Percentiles rank a stretch among this genome's conserved stretches.
These are phyloP conservation scores for Aporophyla nigra DNA, from an alignment of 2,888 invertebrate species.

Conservation along the genomic window DNA sequence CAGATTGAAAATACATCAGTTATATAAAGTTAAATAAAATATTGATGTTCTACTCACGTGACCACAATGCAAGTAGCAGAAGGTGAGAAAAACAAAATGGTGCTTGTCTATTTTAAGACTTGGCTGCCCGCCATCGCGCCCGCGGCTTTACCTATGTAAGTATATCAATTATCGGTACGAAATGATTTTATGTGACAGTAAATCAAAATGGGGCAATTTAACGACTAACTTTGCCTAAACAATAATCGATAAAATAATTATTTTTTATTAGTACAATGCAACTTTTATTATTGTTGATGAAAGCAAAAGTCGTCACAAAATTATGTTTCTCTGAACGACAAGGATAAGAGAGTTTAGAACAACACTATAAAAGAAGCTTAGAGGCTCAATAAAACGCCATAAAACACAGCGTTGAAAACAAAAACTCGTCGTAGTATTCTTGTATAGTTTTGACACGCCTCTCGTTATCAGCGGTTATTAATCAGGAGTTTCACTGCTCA, in stretches of 20 bases:
- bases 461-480: conserved; percentile 67
- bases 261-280: conserved; percentile 2
- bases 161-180: conserved; percentile 78
- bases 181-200: conserved; percentile 75
- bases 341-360: conserved; percentile 38
- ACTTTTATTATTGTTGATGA: conserved; percentile 30
- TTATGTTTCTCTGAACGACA: conserved; percentile 1
- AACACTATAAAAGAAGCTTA: conserved; percentile 17
- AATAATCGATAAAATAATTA: conserved; percentile 3
- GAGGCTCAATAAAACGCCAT: conserved; percentile 27
- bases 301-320: conserved; percentile 17
- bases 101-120: conserved; percentile 82
- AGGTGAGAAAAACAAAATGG: conserved; percentile 84
- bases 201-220: conserved; percentile 70
- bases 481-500: conserved; percentile 56
- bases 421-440: conserved; percentile 30
- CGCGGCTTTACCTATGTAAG: conserved; percentile 83
- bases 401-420: conserved; percentile 34
- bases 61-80: conserved; percentile 82
- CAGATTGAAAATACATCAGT: conserved; percentile 55
- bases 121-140: conserved; percentile 83
- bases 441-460: conserved; percentile 65
- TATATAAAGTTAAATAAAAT: conserved; percentile 64
- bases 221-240: conserved; percentile 46
- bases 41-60: conserved; percentile 76